These are phyloP conservation scores for Bambusicola thoracicus DNA, from an alignment of 2,113 vertebrate species.

Conservation along the genomic window DNA sequence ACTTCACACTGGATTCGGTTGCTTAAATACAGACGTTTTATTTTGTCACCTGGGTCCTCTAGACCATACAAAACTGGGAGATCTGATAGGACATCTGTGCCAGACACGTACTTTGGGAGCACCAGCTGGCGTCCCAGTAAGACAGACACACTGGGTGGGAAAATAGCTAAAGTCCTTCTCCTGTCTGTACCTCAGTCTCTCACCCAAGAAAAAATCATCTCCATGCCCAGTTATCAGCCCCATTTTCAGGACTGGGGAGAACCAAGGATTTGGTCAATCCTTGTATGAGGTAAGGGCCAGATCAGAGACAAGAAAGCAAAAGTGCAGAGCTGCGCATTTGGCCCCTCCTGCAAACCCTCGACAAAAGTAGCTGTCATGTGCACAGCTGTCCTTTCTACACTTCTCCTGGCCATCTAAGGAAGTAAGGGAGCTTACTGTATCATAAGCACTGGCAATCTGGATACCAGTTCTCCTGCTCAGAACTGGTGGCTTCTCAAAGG, in stretches of 20 bases:
- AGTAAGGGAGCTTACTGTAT: neutral
- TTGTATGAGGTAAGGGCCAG: neutral
- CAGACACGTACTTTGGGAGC: neutral
- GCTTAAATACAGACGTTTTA: neutral
- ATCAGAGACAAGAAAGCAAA: neutral
- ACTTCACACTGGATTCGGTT: neutral
- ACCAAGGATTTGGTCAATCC: neutral
- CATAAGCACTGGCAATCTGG: neutral
- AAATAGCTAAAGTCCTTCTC: neutral
- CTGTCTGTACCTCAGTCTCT: neutral
- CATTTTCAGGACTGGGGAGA: neutral
- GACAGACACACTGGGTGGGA: neutral
- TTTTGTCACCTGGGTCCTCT: neutral
- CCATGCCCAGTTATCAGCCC: too few species aligned
- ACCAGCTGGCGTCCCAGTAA: neutral
- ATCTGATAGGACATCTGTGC: neutral
- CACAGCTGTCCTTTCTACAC: neutral
- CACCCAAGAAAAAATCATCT: neutral
- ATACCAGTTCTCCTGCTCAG: neutral
- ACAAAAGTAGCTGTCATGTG: neutral
- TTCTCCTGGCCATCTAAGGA: neutral
- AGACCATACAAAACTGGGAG: neutral
- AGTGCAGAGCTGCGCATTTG: neutral
- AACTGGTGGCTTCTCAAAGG: neutral
- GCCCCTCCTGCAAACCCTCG: neutral